These are phyloP conservation scores for Heloderma charlesbogerti DNA, from an alignment of 2,113 vertebrate genomes.

Conservation along the genomic window DNA sequence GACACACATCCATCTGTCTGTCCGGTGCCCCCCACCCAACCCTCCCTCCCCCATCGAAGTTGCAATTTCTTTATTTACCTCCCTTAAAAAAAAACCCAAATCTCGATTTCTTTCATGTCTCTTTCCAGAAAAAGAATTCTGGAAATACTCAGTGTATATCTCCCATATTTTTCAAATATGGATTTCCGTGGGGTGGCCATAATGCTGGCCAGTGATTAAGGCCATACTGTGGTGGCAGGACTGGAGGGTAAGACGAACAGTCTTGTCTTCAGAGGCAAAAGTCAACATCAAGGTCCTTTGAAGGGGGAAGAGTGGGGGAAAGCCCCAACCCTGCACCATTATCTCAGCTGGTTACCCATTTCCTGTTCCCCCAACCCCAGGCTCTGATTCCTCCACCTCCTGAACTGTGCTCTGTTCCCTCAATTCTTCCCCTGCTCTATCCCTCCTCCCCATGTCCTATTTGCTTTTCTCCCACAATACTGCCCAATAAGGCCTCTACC, in stretches of 20 bases:
- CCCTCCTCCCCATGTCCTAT: not conserved
- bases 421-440: not conserved
- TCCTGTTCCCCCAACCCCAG: not conserved
- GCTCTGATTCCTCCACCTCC: slow-evolving; percentile 1
- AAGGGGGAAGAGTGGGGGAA: not conserved
- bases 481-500: not conserved
- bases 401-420: not conserved
- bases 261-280: slow-evolving; percentile 39
- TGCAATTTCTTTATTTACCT: slow-evolving; percentile 30
- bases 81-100: slow-evolving; percentile 12
- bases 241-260: slow-evolving; percentile 30
- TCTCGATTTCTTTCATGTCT: slow-evolving; percentile 5
- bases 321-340: not conserved
- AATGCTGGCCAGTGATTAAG: slow-evolving; percentile 33
- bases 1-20: slow-evolving; percentile 17
- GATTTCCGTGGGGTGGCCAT: slow-evolving; percentile 18
- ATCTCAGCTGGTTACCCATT: not conserved
- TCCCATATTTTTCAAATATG: slow-evolving; percentile 40
- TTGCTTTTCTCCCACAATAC: not conserved
- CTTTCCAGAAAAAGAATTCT: slow-evolving; percentile 34
- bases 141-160: slow-evolving; percentile 22
- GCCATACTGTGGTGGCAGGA: slow-evolving; percentile 28
- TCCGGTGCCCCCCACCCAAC: slow-evolving; percentile 24
- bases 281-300: slow-evolving; percentile 10
- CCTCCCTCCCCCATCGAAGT: slow-evolving; percentile 15